Conservation (phyloP, 2,888 invertebrate species). For the Mystacides longicornis region DNA sequence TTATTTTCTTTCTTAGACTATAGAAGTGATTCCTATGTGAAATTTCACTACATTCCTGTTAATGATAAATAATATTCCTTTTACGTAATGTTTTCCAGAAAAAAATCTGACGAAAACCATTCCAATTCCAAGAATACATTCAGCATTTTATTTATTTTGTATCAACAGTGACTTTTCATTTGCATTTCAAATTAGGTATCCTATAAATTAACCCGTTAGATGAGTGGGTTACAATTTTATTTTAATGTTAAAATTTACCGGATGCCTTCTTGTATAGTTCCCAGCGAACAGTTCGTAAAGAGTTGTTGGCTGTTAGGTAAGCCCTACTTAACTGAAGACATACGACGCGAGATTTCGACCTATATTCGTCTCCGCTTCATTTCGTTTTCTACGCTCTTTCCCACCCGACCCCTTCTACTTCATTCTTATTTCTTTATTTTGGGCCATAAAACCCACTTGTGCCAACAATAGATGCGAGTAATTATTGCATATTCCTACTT, state of each 20-base stretch:
- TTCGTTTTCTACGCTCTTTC: slow-evolving; percentile 9
- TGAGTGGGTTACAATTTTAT: too few species aligned
- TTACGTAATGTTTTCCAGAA: too few species aligned
- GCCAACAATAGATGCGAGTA: slow-evolving; percentile 21
- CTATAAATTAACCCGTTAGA: too few species aligned
- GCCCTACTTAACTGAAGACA: slow-evolving; percentile 2
- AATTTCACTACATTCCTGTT: too few species aligned
- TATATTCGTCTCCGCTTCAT: slow-evolving; percentile 10
- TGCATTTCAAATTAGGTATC: too few species aligned
- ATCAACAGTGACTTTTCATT: too few species aligned
- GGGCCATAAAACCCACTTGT: slow-evolving; percentile 20
- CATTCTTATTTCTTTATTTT: slow-evolving; percentile 16
- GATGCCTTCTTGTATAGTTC: neutral
- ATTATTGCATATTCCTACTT: slow-evolving; percentile 19
- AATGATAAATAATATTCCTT: too few species aligned
- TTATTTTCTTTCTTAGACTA: too few species aligned
- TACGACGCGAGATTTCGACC: slow-evolving; percentile 9
- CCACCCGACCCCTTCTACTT: neutral
- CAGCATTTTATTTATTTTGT: too few species aligned
- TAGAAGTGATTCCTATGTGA: too few species aligned
- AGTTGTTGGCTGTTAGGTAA: neutral
- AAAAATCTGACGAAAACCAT: too few species aligned
- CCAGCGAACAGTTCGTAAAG: neutral
- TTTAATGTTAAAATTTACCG: neutral
- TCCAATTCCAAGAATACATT: too few species aligned